Evolutionary conservation across 2,888 invertebrate species (phyloP).

Genomic region (Liopterus haemorrhoidalis): DNA sequence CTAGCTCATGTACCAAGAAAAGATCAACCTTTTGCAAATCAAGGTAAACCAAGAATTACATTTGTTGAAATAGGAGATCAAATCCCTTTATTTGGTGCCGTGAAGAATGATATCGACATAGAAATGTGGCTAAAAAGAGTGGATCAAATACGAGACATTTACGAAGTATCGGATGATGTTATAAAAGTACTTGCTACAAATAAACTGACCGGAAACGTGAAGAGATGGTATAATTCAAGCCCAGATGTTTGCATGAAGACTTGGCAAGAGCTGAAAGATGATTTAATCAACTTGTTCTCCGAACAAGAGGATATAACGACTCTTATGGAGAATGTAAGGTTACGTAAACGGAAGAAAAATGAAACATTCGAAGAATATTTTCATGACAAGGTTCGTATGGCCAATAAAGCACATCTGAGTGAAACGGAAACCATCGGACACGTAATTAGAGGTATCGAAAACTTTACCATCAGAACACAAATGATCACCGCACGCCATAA

Average conservation of each 20-base stretch:
- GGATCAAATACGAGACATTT: slow-evolving; percentile 1
- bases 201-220: slow-evolving; percentile 8
- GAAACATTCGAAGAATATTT: slow-evolving; percentile 15
- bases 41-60: too few relatives aligned
- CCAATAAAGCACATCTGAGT: slow-evolving; percentile 5
- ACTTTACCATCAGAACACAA: slow-evolving; percentile 12
- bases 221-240: slow-evolving; percentile 8
- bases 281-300: slow-evolving; percentile 10
- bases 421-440: slow-evolving; percentile 7
- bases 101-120: slow-evolving; percentile 2
- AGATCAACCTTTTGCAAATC: neutral
- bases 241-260: neutral
- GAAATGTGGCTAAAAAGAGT: slow-evolving; percentile 13
- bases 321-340: slow-evolving; percentile 5
- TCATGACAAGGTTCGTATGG: slow-evolving; percentile 3
- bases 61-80: slow-evolving; percentile 2
- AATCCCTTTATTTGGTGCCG: neutral
- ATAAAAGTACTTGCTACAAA: slow-evolving; percentile 14
- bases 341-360: neutral
- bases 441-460: slow-evolving; percentile 15
- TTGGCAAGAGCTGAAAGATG: neutral
- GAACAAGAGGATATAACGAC: neutral
- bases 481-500: slow-evolving; percentile 1
- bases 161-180: slow-evolving; percentile 4
- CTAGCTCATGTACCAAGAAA: neutral